Evolutionary conservation across 23 tunicate genomes (phyloP), one percentile per base, ranked within the genome.

Genomic region (Oikopleura vanhoeffeni): DNA sequence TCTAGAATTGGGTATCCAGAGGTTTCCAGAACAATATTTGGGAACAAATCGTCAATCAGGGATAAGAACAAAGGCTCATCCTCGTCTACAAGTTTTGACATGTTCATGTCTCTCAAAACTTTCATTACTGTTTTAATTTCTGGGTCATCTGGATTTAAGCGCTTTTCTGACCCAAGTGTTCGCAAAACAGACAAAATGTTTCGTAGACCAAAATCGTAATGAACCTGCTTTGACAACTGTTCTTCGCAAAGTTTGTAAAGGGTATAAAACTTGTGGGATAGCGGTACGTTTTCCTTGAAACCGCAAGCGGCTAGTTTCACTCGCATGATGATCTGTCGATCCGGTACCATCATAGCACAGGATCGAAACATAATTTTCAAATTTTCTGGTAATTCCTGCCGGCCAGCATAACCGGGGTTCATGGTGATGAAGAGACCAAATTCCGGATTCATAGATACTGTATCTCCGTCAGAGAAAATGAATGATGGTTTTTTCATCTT

Each of bases 301-400:
- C 99, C 99, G 41, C 91, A 88, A 35, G 99, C 84, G 85, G 99
- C 99, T 3, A 95, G 89, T 84, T 95, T 95, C 76, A 95, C 99
- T 1, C 99, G 90, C 84, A 95, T 95, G 86, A 95, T 95, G 90
- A 95, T 95, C 84, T 89, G 88, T 40, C 99, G 67, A 84, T 95
- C 99, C 0, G 99, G 99, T n/a, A 95, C 99, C 99, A 95, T 95
- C 99, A 95, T 95, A 41, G 99, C 99, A 34, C 91, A 94, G 2
- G 99, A 87, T 3, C 99, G 88, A 91, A 95, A 95, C 75, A 90
- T 91, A 41, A 95, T 95, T 86, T 95, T 95, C 86, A 95, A 67
- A 41, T 95, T 95, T 85, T 95, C 99, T 0, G 99, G 99, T 40
- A 95, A 83, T 84, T 95, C 99, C 67, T 95, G 99, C 41, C 99